Evolutionary conservation across 2,113 vertebrate genomes (phyloP).

Genomic region (Pygoscelis adeliae): DNA sequence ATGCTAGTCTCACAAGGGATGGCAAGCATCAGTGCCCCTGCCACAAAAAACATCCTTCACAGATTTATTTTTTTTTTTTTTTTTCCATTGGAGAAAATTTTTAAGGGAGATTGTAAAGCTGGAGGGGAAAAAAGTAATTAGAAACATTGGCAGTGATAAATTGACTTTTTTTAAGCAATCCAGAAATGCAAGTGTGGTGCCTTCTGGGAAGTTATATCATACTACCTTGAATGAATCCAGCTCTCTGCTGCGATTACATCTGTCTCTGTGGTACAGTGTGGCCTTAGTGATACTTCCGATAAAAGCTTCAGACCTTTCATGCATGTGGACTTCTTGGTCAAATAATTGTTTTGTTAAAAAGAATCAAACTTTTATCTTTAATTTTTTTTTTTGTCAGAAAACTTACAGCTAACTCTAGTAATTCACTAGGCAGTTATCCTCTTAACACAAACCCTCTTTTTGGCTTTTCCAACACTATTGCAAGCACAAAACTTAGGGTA

Average conservation of each 20-base stretch:
- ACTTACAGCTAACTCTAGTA: background rate
- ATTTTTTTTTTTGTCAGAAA: background rate
- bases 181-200: background rate
- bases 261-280: background rate
- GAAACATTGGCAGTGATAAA: background rate
- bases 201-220: background rate
- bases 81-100: background rate
- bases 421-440: background rate
- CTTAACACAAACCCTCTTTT: background rate
- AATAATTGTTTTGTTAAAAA: background rate
- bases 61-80: background rate
- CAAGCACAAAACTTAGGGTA: background rate
- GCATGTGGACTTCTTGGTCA: background rate
- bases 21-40: background rate
- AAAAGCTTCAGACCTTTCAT: background rate
- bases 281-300: background rate
- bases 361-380: background rate
- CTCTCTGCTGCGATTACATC: background rate
- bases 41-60: background rate
- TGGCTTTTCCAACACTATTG: background rate
- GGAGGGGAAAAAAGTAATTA: background rate
- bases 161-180: background rate
- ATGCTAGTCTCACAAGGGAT: rapidly evolving
- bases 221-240: background rate
- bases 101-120: background rate